phyloP scores from a whole-genome alignment of 1,140 invertebrate species.

The Ostrea denselamellosa region DNA sequence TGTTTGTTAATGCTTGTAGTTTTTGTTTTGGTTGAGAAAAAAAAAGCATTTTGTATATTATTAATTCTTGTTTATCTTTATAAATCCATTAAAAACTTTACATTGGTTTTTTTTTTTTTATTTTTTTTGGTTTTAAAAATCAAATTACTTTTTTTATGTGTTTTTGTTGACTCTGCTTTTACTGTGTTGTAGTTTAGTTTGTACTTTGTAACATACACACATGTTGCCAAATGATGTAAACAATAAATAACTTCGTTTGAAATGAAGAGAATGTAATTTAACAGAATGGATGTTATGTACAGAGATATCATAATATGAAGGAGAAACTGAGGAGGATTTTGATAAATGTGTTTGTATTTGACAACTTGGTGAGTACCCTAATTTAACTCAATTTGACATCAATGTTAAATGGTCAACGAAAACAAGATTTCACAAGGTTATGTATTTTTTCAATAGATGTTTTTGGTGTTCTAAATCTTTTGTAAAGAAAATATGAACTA shows the following conservation, averaged over 20 bases:
- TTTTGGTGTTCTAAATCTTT: too few species aligned
- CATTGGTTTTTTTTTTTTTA: background rate
- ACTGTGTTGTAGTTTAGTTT: background rate
- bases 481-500: too few species aligned
- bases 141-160: background rate
- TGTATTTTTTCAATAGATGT: background rate
- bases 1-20: constrained; percentile 24
- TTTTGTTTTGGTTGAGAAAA: constrained; percentile 3
- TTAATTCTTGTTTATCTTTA: constrained; percentile 5
- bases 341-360: too few species aligned
- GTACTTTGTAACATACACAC: background rate
- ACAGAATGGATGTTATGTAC: background rate
- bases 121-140: constrained; percentile 3
- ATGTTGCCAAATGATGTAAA: constrained; percentile 18
- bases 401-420: background rate
- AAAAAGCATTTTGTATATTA: background rate
- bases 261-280: constrained; percentile 37
- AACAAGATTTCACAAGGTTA: background rate
- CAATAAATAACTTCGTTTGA: background rate
- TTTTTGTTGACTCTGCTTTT: background rate
- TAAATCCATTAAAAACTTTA: background rate
- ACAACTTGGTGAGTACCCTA: too few species aligned
- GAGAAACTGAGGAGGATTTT: background rate
- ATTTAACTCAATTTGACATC: too few species aligned
- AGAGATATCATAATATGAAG: background rate